Conservation (phyloP, 2,888 invertebrate species). For the Mesoligia furuncula region DNA sequence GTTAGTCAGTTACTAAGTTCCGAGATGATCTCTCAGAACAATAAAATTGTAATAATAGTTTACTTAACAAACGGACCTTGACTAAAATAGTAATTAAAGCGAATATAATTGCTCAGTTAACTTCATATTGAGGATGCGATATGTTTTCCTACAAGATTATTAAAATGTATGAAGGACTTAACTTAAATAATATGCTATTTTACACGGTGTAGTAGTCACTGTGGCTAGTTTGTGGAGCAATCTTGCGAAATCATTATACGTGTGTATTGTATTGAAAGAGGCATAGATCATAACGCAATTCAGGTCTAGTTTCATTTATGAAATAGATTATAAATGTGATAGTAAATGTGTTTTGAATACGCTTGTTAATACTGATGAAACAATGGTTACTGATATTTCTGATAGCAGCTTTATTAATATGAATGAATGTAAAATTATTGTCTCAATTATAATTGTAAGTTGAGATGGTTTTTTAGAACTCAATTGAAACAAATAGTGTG, state of each 20-base stretch:
- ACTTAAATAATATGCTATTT: slow-evolving; percentile 19
- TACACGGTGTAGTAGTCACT: slow-evolving; percentile 33
- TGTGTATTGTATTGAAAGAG: slow-evolving; percentile 61
- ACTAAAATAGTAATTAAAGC: slow-evolving; percentile 52
- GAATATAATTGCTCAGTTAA: slow-evolving; percentile 42
- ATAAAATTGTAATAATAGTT: slow-evolving; percentile 41
- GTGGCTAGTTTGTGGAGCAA: slow-evolving; percentile 51
- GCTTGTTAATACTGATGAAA: slow-evolving; percentile 33
- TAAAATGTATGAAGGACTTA: slow-evolving; percentile 48
- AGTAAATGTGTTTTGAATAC: slow-evolving; percentile 36
- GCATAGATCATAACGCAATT: slow-evolving; percentile 62
- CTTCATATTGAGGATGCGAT: slow-evolving; percentile 53
- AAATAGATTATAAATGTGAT: slow-evolving; percentile 55
- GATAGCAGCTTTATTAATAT: slow-evolving; percentile 11
- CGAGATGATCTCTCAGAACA: slow-evolving; percentile 26
- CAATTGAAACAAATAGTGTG: slow-evolving; percentile 5
- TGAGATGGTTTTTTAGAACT: slow-evolving; percentile 3
- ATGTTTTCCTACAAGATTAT: slow-evolving; percentile 55
- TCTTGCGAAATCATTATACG: slow-evolving; percentile 62
- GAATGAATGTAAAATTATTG: slow-evolving; percentile 24
- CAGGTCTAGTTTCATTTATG: slow-evolving; percentile 62
- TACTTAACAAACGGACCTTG: slow-evolving; percentile 55
- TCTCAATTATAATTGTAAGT: slow-evolving; percentile 2
- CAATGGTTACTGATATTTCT: slow-evolving; percentile 29
- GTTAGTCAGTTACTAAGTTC: neutral